Conservation (phyloP, 2,797 vertebrate species). For the Benthosema pterotum region DNA sequence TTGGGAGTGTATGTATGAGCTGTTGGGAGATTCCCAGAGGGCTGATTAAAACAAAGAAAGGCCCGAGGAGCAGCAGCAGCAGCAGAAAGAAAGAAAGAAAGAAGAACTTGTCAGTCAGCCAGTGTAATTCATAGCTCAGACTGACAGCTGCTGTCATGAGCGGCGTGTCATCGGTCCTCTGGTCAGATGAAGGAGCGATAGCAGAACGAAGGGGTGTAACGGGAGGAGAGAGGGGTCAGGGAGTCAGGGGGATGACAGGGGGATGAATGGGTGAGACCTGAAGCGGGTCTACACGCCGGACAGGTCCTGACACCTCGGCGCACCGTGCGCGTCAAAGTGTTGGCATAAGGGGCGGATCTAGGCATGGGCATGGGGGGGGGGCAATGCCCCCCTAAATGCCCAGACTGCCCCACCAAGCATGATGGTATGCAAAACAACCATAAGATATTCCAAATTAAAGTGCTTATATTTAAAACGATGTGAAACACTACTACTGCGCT, state of each 20-base stretch:
- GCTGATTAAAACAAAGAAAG: constrained; percentile 28
- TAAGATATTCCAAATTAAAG: too few species aligned
- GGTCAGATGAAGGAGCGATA: constrained; percentile 7
- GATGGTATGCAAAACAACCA: too few species aligned
- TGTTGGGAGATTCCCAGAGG: constrained; percentile 34
- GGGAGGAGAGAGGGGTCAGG: constrained; percentile 40
- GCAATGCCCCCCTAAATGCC: too few species aligned
- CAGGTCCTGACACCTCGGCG: constrained; percentile 59
- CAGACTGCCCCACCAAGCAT: too few species aligned
- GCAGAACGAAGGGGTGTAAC: constrained; percentile 5
- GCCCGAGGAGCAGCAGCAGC: constrained; percentile 6
- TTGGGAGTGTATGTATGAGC: constrained; percentile 5
- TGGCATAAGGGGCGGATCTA: too few species aligned
- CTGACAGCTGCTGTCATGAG: constrained; percentile 64
- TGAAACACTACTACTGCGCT: too few species aligned
- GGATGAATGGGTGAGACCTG: constrained; percentile 66
- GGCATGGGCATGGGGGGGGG: too few species aligned
- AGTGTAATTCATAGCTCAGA: constrained; percentile 50
- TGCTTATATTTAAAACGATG: too few species aligned
- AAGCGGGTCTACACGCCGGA: constrained; percentile 33
- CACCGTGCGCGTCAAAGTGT: constrained; percentile 1
- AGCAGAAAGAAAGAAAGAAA: too few species aligned
- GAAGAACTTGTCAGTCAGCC: constrained; percentile 44
- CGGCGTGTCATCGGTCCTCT: constrained; percentile 43
- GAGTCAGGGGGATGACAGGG: constrained; percentile 50